A percentile compares a stretch with the other conserved stretches of the same genome.
Conservation (phyloP, 2,888 invertebrate species). For the Drosophila mimica region DNA sequence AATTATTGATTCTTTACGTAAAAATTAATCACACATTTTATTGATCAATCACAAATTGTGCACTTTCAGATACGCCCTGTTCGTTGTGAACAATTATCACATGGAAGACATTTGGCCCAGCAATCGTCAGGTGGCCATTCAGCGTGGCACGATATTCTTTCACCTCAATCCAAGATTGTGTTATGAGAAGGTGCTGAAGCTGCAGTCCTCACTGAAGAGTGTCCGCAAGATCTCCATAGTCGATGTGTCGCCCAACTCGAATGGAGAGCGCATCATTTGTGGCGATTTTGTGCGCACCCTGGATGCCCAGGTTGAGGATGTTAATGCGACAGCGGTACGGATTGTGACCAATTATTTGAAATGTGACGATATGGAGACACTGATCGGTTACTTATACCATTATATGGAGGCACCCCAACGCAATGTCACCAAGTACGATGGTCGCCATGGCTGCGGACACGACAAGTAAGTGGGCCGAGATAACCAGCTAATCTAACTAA, state of each 20-base stretch:
- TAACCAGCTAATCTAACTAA: accelerated
- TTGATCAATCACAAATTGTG: neutral
- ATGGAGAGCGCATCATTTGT: slow-evolving; percentile 96
- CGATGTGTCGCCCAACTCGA: slow-evolving; percentile 87
- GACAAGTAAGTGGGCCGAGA: slow-evolving; percentile 86
- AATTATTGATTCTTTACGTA: neutral
- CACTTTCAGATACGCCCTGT: slow-evolving; percentile 85
- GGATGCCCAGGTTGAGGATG: slow-evolving; percentile 83
- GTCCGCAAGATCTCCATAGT: slow-evolving; percentile 56
- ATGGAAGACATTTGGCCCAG: slow-evolving; percentile 87
- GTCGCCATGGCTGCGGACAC: slow-evolving; percentile 95
- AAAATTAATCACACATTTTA: neutral
- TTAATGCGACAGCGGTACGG: slow-evolving; percentile 85
- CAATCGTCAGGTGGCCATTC: slow-evolving; percentile 85
- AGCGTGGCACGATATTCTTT: slow-evolving; percentile 87
- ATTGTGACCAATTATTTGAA: slow-evolving; percentile 89
- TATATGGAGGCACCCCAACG: slow-evolving; percentile 90
- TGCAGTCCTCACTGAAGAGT: slow-evolving; percentile 83
- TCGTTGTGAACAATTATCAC: slow-evolving; percentile 89
- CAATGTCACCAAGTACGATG: slow-evolving; percentile 94
- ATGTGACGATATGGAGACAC: slow-evolving; percentile 89
- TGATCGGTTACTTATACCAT: slow-evolving; percentile 96
- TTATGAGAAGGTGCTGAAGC: slow-evolving; percentile 86
- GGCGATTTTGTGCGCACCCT: slow-evolving; percentile 47
- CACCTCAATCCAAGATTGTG: slow-evolving; percentile 91